Conservation (phyloP, 2,797 vertebrate species). For the Hoplostethus mediterraneus region DNA sequence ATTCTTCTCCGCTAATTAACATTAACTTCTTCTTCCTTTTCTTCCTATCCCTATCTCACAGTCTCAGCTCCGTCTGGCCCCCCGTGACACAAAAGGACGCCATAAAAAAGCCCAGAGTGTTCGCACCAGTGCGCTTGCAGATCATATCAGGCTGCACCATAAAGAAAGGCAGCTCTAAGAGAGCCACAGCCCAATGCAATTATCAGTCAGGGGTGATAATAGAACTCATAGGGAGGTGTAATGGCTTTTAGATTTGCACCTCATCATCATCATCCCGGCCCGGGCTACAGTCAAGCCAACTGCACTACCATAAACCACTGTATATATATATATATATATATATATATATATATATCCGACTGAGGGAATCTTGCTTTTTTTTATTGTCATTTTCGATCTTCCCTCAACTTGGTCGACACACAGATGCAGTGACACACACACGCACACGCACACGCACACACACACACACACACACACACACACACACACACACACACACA, state of each 20-base stretch:
- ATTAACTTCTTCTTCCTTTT: slow-evolving; percentile 62
- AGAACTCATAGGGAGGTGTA: slow-evolving; percentile 77
- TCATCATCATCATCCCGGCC: slow-evolving; percentile 71
- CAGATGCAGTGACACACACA: slow-evolving; percentile 21
- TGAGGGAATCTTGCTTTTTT: slow-evolving; percentile 21
- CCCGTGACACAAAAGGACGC: slow-evolving; percentile 74
- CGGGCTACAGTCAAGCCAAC: slow-evolving; percentile 45
- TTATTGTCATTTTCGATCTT: slow-evolving; percentile 23
- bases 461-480: slow-evolving; percentile 11
- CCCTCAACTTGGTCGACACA: slow-evolving; percentile 16
- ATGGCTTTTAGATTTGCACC: slow-evolving; percentile 81
- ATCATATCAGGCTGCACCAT: slow-evolving; percentile 69
- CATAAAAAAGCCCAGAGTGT: slow-evolving; percentile 68
- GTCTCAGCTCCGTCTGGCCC: slow-evolving; percentile 64
- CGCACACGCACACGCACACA: slow-evolving; percentile 5
- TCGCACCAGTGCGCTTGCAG: slow-evolving; percentile 69
- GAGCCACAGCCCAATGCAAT: slow-evolving; percentile 70
- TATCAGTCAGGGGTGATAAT: slow-evolving; percentile 80
- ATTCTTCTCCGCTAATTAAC: slow-evolving; percentile 81
- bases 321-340: slow-evolving; percentile 27
- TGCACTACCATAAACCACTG: slow-evolving; percentile 51
- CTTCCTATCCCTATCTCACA: slow-evolving; percentile 61
- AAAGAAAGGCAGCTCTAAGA: slow-evolving; percentile 63
- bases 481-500: slow-evolving; percentile 10
- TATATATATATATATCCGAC: slow-evolving; percentile 20